These are phyloP conservation scores for Fulica atra DNA, from an alignment of 2,113 vertebrate genomes.

Conservation along the genomic window DNA sequence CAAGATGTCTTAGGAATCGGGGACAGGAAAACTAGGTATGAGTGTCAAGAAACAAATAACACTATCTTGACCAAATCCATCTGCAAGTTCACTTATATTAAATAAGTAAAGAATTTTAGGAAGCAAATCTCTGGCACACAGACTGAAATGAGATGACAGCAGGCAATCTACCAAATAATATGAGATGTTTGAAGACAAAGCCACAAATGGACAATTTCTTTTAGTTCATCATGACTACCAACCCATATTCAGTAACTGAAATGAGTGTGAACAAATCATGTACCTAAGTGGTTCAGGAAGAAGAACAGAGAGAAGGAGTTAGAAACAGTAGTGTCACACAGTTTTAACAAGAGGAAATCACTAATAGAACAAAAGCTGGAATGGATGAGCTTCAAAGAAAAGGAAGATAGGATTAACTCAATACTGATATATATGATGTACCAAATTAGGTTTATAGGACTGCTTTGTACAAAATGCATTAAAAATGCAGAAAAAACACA, in stretches of 20 bases:
- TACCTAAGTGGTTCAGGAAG: background rate
- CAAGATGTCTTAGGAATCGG: background rate
- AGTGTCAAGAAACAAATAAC: background rate
- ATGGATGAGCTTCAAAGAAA: background rate
- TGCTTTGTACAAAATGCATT: background rate
- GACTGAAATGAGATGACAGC: conserved; percentile 36
- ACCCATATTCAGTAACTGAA: background rate
- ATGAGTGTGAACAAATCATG: background rate
- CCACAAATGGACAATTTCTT: conserved; percentile 26
- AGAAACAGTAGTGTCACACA: background rate
- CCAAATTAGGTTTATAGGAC: background rate
- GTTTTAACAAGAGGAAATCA: background rate
- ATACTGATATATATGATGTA: background rate
- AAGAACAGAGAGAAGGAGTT: background rate
- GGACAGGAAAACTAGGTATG: background rate
- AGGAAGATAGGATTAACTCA: background rate
- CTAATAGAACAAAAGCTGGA: conserved; percentile 10
- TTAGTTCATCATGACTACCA: background rate
- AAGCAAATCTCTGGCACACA: background rate
- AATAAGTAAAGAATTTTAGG: background rate
- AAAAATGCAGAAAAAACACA: background rate
- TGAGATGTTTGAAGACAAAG: background rate
- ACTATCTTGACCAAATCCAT: background rate
- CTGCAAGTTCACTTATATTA: background rate
- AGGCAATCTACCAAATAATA: conserved; percentile 12